Conservation (phyloP, 2,797 vertebrate genomes). For the Schizopygopsis pylzovi region DNA sequence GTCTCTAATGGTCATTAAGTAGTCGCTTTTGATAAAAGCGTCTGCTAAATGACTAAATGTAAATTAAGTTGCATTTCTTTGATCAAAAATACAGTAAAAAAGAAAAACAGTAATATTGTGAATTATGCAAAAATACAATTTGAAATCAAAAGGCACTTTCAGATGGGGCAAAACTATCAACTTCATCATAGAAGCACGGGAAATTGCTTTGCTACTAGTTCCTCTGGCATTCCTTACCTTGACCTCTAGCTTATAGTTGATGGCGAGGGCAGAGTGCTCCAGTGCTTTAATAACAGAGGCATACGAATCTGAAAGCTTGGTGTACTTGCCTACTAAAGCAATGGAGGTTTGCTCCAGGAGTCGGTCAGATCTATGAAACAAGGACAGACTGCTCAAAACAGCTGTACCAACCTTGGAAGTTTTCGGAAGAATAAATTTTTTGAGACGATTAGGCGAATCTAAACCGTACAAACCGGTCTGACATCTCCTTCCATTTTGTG, state of each 20-base stretch:
- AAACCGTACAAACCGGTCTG: constrained; percentile 83
- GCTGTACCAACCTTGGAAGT: not conserved
- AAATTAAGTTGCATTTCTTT: not conserved
- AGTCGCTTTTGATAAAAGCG: no score
- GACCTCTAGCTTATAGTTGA: constrained; percentile 94
- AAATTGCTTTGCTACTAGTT: not conserved
- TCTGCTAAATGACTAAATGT: no score
- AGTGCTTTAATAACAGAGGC: constrained; percentile 96
- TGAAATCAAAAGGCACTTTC: not conserved
- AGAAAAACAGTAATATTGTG: not conserved
- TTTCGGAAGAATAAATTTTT: not conserved
- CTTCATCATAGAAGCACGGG: not conserved
- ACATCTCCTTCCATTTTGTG: constrained; percentile 97
- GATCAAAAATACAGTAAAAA: not conserved
- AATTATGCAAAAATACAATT: not conserved
- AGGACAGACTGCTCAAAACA: not conserved
- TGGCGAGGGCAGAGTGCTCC: constrained; percentile 93
- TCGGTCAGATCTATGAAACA: constrained; percentile 84
- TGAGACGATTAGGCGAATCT: not conserved
- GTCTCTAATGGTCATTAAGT: not conserved
- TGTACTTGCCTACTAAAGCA: constrained; percentile 96
- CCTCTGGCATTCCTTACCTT: constrained; percentile 78
- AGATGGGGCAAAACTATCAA: not conserved
- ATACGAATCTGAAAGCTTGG: constrained; percentile 93
- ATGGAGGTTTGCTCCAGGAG: constrained; percentile 91